Evolutionary conservation across 2,113 vertebrate species (phyloP).

Genomic region (Sinocyclocheilus rhinocerous): DNA sequence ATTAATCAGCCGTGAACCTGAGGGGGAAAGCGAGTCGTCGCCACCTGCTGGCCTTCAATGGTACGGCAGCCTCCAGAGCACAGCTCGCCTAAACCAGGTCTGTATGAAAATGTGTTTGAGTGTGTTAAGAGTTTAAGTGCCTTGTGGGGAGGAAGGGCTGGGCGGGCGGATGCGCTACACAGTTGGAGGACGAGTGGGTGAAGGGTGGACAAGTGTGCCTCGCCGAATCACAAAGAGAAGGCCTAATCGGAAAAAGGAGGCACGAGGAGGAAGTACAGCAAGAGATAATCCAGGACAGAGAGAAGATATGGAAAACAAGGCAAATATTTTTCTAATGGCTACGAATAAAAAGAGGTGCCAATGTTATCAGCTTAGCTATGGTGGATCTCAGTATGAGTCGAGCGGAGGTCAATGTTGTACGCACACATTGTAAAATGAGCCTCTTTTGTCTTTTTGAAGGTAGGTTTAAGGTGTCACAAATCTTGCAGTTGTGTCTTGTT

Average conservation of each 20-base stretch:
- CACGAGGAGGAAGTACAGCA: conserved; percentile 33
- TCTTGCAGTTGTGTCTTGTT: background rate
- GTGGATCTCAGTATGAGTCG: conserved; percentile 32
- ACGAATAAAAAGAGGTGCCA: conserved; percentile 20
- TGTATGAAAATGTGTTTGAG: background rate
- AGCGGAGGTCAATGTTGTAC: background rate
- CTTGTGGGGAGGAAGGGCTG: conserved; percentile 16
- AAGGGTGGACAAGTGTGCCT: background rate
- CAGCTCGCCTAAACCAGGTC: background rate
- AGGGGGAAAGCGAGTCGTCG: background rate
- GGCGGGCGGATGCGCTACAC: conserved; percentile 14
- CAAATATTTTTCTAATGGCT: background rate
- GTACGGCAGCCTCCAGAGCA: conserved; percentile 6
- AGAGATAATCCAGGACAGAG: conserved; percentile 57
- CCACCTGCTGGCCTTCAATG: conserved; percentile 20
- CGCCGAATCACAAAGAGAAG: conserved; percentile 28
- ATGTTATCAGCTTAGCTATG: conserved; percentile 34
- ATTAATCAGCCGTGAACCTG: background rate
- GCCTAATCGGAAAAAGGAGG: conserved; percentile 42
- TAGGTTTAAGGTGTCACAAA: background rate
- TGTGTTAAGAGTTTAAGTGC: conserved; percentile 8
- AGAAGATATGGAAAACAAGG: conserved; percentile 33
- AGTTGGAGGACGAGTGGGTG: background rate
- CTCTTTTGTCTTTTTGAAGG: background rate
- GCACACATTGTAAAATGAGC: background rate